Evolutionary conservation across 1,140 invertebrate species (phyloP).

Genomic region (Rhizoglyphus robini): DNA sequence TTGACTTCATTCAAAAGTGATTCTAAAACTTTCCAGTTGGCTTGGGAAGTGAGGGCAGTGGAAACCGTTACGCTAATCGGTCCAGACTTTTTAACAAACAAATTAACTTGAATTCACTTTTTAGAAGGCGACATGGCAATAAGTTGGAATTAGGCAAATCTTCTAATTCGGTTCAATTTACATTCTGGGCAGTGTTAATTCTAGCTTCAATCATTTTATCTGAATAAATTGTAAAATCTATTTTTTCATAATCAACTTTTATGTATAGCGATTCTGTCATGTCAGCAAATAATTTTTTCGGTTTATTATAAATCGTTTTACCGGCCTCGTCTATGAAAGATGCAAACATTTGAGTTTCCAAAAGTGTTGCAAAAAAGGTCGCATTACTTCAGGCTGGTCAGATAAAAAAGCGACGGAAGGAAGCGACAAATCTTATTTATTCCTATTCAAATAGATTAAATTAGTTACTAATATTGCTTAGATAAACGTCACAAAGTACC

Average conservation of each 20-base stretch:
- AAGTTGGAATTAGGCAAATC: background rate
- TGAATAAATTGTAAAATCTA: slow-evolving; percentile 8
- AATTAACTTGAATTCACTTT: background rate
- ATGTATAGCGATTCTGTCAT: background rate
- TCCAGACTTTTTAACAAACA: background rate
- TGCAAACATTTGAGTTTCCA: slow-evolving; percentile 98
- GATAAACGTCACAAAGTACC: no score
- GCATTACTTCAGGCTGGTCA: slow-evolving; percentile 86
- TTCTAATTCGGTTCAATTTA: slow-evolving; percentile 18
- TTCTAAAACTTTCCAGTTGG: slow-evolving; percentile 96
- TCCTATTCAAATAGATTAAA: slow-evolving; percentile 16
- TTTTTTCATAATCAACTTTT: slow-evolving; percentile 19
- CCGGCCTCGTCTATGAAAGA: slow-evolving; percentile 63
- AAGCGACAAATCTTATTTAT: slow-evolving; percentile 70
- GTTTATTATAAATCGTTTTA: slow-evolving; percentile 59
- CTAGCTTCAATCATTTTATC: slow-evolving; percentile 12
- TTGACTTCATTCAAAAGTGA: slow-evolving; percentile 60
- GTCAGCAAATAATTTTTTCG: slow-evolving; percentile 13
- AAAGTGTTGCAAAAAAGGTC: slow-evolving; percentile 87
- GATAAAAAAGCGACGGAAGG: slow-evolving; percentile 95
- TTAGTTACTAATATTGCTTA: no score
- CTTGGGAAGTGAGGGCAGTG: slow-evolving; percentile 54
- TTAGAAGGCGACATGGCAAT: slow-evolving; percentile 5
- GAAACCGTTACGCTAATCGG: slow-evolving; percentile 1
- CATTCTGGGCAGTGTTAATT: slow-evolving; percentile 4